Evolutionary conservation across 2,888 invertebrate genomes (phyloP), one percentile per base, ranked within the genome.

Genomic region (Spatulosminthurus flaviceps): DNA sequence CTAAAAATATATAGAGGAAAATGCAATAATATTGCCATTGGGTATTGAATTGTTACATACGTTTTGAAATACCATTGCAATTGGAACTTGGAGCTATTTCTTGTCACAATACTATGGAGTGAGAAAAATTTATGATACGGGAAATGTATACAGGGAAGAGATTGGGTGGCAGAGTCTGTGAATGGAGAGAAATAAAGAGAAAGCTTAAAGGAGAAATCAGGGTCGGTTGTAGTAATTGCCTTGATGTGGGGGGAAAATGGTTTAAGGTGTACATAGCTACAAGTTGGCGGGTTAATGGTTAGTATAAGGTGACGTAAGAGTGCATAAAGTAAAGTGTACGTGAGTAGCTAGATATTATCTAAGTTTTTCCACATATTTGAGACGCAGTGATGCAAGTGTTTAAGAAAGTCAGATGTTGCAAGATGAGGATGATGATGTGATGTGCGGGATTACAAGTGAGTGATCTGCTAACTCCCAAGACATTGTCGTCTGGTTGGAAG

Each of bases 371-470:
- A 13, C 16, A 51, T 51, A 51, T 51, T 51, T 51, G 19, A 51
- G 51, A 51, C 9, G 51, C 51, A 51, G 19, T 51, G 51, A 51
- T 51, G 51, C 51, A 13, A 51, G 51, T 51, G 51, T 51, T 51
- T 51, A 51, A n/a, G 51, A 13, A 51, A 51, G 51, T 51, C 51
- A 51, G 51, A 51, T 51, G 51, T 51, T 51, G 51, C n/a, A 51
- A 19, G n/a, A 5, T 51, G 51, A 41, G 41, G 41, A 11, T 75
- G 41, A 64, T 75, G 64, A 75, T 75, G 75, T 75, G 64, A 75
- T 75, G 75, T 64, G 64, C 41, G 75, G 75, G 75, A 75, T 75
- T 75, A 75, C 34, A 75, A 61, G 75, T 75, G 75, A 75, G 75
- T 75, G 75, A 75, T 75, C 75, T 75, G 64, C 7, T 41, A 41